Evolutionary conservation across 2,888 invertebrate genomes (phyloP), one percentile per base, ranked within the genome.

Genomic region (Beris chalybata): DNA sequence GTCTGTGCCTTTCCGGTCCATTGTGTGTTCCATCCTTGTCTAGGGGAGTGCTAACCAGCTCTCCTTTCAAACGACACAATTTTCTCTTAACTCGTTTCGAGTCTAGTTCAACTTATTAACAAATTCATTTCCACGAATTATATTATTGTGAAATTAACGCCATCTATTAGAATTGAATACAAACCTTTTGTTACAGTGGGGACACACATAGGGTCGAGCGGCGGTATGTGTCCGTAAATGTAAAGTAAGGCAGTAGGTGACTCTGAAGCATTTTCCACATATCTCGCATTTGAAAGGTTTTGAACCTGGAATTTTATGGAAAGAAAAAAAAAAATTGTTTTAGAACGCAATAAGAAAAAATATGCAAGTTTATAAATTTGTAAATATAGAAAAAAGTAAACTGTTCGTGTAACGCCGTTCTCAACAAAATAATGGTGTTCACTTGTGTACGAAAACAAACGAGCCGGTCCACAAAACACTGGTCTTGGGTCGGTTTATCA

Each of bases 21-120:
- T 85, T 86, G 79, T 86, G 85, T 86, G 83, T 83, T 89, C 92
- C 92, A 90, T 91, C 92, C 92, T 95, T 94, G 92, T 93, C 94
- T 89, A 95, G 94, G 90, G 90, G 91, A 91, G 91, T 91, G 91
- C 91, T 91, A 91, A 91, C 90, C 89, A 85, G 90, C 95, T 95
- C 95, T 95, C 95, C 95, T 95, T 94, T 93, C 90, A 92, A 93
- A 93, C 91, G 89, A 94, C 94, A 94, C 94, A 68, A 4, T 3
- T 4, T 3, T 12, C 2, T 9, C 0, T 0, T 1, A 3, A 56
- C 9, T 32, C 9, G 1, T 13, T 44, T 29, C 11, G 6, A 15
- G 13, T 13, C 5, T 52, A 57, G 43, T 57, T 15, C 29, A 43
- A 15, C n/a, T 56, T 6, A 44, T 7, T 4, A 1, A 38, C 22